Evolutionary conservation across 2,888 invertebrate genomes (phyloP), one percentile per base, ranked within the genome.

Genomic region (Tenthredo livida): DNA sequence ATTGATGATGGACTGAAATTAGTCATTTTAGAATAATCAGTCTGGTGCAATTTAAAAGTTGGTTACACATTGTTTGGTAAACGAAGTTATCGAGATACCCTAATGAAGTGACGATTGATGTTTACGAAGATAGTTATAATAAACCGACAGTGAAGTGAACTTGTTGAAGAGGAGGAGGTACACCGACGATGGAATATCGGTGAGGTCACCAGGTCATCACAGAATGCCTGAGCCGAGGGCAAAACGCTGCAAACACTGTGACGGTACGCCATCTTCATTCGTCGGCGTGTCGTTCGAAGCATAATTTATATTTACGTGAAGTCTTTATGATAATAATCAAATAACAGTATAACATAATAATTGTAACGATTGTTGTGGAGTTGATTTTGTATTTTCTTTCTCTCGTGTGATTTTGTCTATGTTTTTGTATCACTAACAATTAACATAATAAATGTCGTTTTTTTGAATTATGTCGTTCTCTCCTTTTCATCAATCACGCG

Each of bases 181-280:
- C 75, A 90, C 86, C 90, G 89, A 91, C 91, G 92, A 93, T 93
- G 93, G 93, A 91, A 92, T 91, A 92, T 90, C 93, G 93, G 91
- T 93, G 92, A 93, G 90, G 90, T 91, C 90, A 91, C 92, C 91
- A 93, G 93, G 92, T 92, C 92, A 91, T 91, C 93, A 89, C 93
- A 93, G 93, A 93, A 94, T 94, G 94, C 96, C 95, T 94, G 95
- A 96, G 95, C 97, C 97, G 95, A 96, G 97, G 96, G 97, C 97
- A 94, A 97, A 97, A 95, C 97, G 97, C 96, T 97, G 97, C 97
- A 97, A 96, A 95, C 97, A 97, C 95, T 97, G 97, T 96, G 97
- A 97, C 97, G 97, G 97, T 97, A 96, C 92, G 83, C 83, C 83
- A 83, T 83, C 65, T 83, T 83, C 67, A 83, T 83, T 67, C 83